Percentiles rank a stretch among this genome's conserved stretches.
Evolutionary conservation across 1,140 invertebrate species (phyloP).

Genomic region (Ladona fulva): DNA sequence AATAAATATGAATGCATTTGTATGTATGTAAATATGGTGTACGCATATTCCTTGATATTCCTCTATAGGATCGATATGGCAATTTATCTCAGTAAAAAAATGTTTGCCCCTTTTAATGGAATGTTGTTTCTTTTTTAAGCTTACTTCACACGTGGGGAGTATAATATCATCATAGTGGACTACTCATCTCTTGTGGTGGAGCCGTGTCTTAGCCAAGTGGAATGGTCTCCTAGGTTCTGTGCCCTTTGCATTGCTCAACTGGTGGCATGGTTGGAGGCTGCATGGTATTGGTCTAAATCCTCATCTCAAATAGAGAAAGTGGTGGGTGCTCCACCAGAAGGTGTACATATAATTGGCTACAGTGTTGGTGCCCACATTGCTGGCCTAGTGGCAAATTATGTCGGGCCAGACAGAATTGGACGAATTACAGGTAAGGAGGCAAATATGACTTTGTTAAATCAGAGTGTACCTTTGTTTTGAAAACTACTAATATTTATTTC

Average conservation of each 20-base stretch:
- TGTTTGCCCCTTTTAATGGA: background rate
- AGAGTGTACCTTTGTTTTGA: too few species aligned
- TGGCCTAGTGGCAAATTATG: slow-evolving; percentile 66
- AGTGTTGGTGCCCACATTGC: slow-evolving; percentile 79
- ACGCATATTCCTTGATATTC: background rate
- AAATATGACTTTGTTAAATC: slow-evolving; percentile 16
- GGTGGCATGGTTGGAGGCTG: slow-evolving; percentile 52
- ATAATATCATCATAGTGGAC: slow-evolving; percentile 81
- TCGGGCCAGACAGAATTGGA: slow-evolving; percentile 61
- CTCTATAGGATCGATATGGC: background rate
- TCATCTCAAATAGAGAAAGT: background rate
- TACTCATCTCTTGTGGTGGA: slow-evolving; percentile 69
- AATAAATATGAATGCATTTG: too few species aligned
- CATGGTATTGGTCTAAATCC: background rate
- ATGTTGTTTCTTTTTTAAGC: slow-evolving; percentile 34
- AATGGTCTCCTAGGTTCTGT: slow-evolving; percentile 72
- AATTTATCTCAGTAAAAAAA: background rate
- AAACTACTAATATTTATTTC: too few species aligned
- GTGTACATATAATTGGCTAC: slow-evolving; percentile 71
- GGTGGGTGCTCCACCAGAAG: slow-evolving; percentile 48
- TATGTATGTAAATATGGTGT: too few species aligned
- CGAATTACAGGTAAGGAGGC: slow-evolving; percentile 69
- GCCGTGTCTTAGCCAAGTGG: slow-evolving; percentile 70
- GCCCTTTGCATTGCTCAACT: slow-evolving; percentile 73
- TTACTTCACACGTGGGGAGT: slow-evolving; percentile 67